Evolutionary conservation across 2,113 vertebrate species (phyloP).

Genomic region (Zosterops japonicus): DNA sequence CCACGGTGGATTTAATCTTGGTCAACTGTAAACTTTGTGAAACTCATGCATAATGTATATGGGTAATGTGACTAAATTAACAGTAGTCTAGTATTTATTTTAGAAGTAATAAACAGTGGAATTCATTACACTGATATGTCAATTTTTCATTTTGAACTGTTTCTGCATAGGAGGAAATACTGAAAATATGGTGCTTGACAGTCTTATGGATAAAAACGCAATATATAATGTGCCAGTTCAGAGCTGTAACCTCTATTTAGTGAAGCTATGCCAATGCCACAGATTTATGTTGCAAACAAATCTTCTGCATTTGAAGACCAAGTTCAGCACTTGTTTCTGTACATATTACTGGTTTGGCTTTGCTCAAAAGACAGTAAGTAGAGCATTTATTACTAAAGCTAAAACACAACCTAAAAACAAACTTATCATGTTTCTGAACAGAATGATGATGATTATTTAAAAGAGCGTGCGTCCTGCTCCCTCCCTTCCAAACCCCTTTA

Average conservation of each 20-base stretch:
- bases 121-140: background rate
- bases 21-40: background rate
- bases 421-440: background rate
- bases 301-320: background rate
- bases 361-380: background rate
- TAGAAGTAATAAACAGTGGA: background rate
- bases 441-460: conserved; percentile 17
- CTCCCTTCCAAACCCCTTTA: conserved; percentile 31
- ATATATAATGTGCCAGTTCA: background rate
- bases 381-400: background rate
- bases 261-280: background rate
- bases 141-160: background rate
- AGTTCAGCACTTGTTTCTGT: background rate
- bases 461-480: background rate
- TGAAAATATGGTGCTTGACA: background rate
- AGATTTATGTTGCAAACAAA: conserved; percentile 38
- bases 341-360: background rate
- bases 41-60: background rate
- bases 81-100: background rate
- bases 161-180: background rate
- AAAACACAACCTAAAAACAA: background rate
- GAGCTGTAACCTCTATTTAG: background rate
- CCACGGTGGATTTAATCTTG: background rate
- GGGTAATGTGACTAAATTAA: background rate
- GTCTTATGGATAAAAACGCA: background rate